Conservation (phyloP, 2,888 invertebrate genomes). For the Abscondita cerata region DNA sequence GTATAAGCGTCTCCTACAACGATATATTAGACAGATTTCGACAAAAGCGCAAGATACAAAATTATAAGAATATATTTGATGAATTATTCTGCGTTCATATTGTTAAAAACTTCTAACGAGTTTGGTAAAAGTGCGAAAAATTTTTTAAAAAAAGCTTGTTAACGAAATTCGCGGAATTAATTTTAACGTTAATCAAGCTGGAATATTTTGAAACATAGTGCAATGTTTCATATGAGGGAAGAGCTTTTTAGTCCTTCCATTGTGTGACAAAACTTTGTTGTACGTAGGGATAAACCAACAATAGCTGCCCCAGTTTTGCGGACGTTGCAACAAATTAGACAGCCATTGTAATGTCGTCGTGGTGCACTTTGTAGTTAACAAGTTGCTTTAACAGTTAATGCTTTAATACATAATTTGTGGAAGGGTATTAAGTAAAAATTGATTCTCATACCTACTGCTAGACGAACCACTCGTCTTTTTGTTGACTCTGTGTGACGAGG, state of each 20-base stretch:
- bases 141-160: not conserved
- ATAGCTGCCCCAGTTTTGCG: not conserved
- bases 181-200: not conserved
- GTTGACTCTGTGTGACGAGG: constrained; percentile 67
- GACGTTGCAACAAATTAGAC: constrained; percentile 7
- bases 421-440: not conserved
- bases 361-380: not conserved
- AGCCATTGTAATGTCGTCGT: not conserved
- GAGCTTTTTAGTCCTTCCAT: constrained; percentile 1
- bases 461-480: constrained; percentile 95
- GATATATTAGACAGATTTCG: no score
- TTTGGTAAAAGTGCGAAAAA: not conserved
- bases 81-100: no score
- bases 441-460: constrained; percentile 67
- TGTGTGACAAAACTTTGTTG: not conserved
- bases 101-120: no score
- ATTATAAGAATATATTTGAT: no score
- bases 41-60: no score
- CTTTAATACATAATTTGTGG: no score
- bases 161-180: not conserved
- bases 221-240: not conserved
- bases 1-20: not conserved
- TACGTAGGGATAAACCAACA: not conserved
- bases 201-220: not conserved
- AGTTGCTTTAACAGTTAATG: no score